Base-by-base conservation (phyloP, 2,113 vertebrate genomes). In the Andinoacara biseriatus region DNA sequence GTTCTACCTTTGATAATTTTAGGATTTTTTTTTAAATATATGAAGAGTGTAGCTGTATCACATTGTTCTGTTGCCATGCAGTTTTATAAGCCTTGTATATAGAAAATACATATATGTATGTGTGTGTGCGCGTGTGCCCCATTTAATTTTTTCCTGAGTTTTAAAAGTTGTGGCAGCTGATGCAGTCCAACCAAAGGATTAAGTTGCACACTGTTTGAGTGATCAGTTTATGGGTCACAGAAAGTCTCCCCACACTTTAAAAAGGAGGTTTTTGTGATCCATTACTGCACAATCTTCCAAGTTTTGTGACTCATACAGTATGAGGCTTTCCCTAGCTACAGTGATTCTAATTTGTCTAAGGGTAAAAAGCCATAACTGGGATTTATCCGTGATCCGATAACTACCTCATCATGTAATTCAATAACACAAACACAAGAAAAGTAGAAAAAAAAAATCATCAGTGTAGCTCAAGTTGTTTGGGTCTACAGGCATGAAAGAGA, bases 371-470 rank as follows among this genome's bases (percentile, higher is more conserved):
- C 89, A 90, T 87, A 84, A 60, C 61, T 46, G 62, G 84, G 84
- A 83, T 83, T 26, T 62, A 77, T 72, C 78, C 40, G 3, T 20
- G 72, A 9, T 35, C 35, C 35, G 35, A 3, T 58, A 74, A 75
- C 95, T 95, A 95, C 95, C 95, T 95, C 95, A 94, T 86, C 2
- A 88, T 77, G 17, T 62, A 20, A 85, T 82, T 82, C 35, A 61
- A 15, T 57, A 33, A 82, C 33, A 65, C 5, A 77, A 43, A 17
- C 35, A 76, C 20, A 54, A 52, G 65, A 52, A 58, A 49, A 75
- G 62, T 43, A 84, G 11, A 54, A 33, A 15, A 40, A 29, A 56
- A 52, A 67, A 56, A 43, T 1, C 5, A 52, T 72, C 46, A 20
- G 1, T 56, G 22, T 38, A 24, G 81, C 69, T 87, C 75, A 85